Evolutionary conservation across 2,797 vertebrate genomes (phyloP).

Genomic region (Xiphorhynchus erythropygius): DNA sequence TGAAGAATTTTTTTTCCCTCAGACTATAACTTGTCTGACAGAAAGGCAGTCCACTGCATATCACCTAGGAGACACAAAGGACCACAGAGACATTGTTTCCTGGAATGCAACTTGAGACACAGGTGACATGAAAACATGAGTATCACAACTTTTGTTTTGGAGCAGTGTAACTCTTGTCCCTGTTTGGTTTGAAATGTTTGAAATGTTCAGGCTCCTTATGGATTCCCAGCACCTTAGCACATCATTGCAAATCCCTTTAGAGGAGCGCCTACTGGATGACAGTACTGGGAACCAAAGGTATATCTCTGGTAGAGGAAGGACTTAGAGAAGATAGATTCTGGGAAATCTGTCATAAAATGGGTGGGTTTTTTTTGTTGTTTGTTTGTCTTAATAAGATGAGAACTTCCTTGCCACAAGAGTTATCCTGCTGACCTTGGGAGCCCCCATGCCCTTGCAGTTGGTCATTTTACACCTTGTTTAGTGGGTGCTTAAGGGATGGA

Average conservation of each 20-base stretch:
- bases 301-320: background rate
- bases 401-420: background rate
- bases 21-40: background rate
- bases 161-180: background rate
- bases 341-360: background rate
- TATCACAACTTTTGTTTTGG: background rate
- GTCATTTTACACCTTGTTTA: background rate
- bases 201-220: background rate
- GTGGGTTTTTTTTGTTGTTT: fast-evolving
- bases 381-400: background rate
- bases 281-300: background rate
- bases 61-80: background rate
- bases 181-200: fast-evolving
- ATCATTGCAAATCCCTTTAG: background rate
- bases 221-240: background rate
- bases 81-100: background rate
- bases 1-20: background rate
- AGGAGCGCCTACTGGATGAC: background rate
- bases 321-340: background rate
- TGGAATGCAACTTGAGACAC: background rate
- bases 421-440: background rate
- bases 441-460: background rate
- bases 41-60: background rate
- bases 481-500: background rate
- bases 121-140: background rate